Percentiles rank a stretch among this genome's conserved stretches.
Evolutionary conservation across 2,888 invertebrate species (phyloP).

Genomic region (Oscheius myriophilus): DNA sequence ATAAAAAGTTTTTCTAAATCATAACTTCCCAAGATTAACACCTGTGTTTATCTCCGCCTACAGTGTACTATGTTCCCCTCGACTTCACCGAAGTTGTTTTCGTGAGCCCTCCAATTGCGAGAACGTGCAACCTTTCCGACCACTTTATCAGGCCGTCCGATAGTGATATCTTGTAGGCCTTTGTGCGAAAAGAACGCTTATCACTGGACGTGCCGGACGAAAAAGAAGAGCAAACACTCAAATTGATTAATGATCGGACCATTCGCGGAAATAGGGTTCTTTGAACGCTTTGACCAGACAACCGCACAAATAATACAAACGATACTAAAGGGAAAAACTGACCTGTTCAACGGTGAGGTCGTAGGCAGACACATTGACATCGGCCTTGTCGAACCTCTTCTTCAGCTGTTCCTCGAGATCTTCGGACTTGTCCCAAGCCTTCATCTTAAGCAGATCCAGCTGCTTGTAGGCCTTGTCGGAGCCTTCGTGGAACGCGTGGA

Average conservation of each 20-base stretch:
- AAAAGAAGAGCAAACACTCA: slow-evolving; percentile 6
- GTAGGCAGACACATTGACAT: slow-evolving; percentile 61
- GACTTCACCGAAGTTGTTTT: not conserved
- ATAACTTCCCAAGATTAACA: too few species aligned
- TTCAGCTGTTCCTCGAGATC: slow-evolving; percentile 44
- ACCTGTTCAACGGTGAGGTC: slow-evolving; percentile 63
- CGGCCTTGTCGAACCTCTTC: slow-evolving; percentile 47
- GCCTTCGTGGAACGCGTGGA: slow-evolving; percentile 69
- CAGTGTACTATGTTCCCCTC: too few species aligned
- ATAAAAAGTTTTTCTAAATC: too few species aligned
- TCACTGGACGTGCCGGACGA: not conserved
- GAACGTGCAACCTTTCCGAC: slow-evolving; percentile 1
- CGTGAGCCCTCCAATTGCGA: not conserved
- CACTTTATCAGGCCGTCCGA: slow-evolving; percentile 15
- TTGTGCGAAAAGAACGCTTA: slow-evolving; percentile 14
- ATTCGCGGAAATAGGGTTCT: not conserved
- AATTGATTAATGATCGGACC: not conserved
- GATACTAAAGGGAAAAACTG: not conserved
- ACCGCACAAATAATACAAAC: not conserved
- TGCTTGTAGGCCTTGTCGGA: slow-evolving; percentile 64
- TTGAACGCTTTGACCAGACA: not conserved
- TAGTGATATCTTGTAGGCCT: slow-evolving; percentile 6
- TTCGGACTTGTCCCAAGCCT: slow-evolving; percentile 35
- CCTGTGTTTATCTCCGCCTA: too few species aligned
- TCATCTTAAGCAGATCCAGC: slow-evolving; percentile 46